These are phyloP conservation scores for Todus mexicanus DNA, from an alignment of 2,797 vertebrate genomes.

Conservation along the genomic window DNA sequence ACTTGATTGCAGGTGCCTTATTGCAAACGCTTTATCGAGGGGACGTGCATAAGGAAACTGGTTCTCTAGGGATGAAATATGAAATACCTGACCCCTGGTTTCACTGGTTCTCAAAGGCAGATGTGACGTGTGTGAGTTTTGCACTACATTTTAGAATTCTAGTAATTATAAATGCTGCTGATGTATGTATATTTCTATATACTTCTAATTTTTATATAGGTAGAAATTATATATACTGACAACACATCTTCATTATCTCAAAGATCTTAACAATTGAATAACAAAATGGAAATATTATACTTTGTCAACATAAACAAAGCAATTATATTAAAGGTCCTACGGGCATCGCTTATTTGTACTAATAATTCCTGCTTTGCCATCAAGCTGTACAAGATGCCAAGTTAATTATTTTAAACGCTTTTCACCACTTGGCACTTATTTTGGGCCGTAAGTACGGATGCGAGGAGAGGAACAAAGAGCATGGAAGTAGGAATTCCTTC, in stretches of 20 bases:
- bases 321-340: conserved; percentile 1
- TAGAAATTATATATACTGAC: no score
- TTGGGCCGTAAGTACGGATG: background rate
- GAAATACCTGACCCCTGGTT: background rate
- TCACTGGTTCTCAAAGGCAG: background rate
- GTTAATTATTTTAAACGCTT: conserved; percentile 36
- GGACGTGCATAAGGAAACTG: background rate
- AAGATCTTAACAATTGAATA: background rate
- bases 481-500: background rate
- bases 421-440: background rate
- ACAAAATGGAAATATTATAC: background rate
- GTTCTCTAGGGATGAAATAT: background rate
- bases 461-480: background rate
- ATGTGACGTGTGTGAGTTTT: background rate
- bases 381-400: background rate
- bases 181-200: no score
- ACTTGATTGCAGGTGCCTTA: background rate
- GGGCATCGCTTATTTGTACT: conserved; percentile 1
- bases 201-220: no score
- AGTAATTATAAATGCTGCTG: background rate
- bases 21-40: background rate
- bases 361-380: conserved; percentile 21
- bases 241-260: background rate
- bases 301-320: conserved; percentile 17
- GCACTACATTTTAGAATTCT: background rate